Conservation (phyloP, 2,888 invertebrate genomes). For the Drosophila flavopinicola region DNA sequence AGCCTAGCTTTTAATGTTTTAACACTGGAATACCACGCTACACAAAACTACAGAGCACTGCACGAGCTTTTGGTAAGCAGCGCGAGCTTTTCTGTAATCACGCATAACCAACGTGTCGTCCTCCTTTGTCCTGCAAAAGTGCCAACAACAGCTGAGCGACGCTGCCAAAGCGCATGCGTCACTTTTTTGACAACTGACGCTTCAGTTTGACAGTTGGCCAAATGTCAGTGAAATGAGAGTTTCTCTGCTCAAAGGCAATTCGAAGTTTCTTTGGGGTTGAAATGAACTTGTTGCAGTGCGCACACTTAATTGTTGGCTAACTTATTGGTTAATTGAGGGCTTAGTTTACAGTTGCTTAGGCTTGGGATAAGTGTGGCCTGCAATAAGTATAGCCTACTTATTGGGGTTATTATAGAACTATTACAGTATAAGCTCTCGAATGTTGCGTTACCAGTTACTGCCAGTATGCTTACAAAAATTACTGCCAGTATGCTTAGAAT, state of each 20-base stretch:
- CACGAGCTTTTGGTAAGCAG: slow-evolving; percentile 25
- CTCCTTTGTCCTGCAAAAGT: slow-evolving; percentile 50
- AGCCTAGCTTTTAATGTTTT: slow-evolving; percentile 75
- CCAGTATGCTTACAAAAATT: no score
- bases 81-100: slow-evolving; percentile 40
- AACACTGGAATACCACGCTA: slow-evolving; percentile 63
- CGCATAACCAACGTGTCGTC: slow-evolving; percentile 47
- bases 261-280: slow-evolving; percentile 24
- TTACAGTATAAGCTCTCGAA: no score
- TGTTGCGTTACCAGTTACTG: no score
- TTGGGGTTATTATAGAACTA: no score
- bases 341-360: not conserved
- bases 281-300: slow-evolving; percentile 46
- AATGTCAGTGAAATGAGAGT: slow-evolving; percentile 19
- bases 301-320: slow-evolving; percentile 25
- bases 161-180: slow-evolving; percentile 62
- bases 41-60: slow-evolving; percentile 24
- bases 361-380: not conserved
- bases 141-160: slow-evolving; percentile 55
- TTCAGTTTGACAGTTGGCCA: slow-evolving; percentile 35
- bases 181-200: slow-evolving; percentile 31
- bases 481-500: no score
- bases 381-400: no score
- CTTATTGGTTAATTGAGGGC: slow-evolving; percentile 7
- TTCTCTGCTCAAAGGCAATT: not conserved